Evolutionary conservation across 2,113 vertebrate genomes (phyloP).

Genomic region (Prunella fulvescens): DNA sequence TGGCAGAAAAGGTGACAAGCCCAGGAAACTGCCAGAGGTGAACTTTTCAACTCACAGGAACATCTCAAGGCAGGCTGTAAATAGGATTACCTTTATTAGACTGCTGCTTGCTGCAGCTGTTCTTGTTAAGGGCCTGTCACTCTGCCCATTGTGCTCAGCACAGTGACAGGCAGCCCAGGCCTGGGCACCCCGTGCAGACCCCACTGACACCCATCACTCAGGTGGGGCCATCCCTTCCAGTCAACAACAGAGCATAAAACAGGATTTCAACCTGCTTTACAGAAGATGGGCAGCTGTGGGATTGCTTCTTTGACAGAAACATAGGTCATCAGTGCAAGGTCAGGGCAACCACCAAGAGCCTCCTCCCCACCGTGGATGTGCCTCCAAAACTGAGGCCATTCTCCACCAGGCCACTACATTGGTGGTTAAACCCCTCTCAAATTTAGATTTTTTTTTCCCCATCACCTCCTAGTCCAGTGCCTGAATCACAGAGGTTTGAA

Average conservation of each 20-base stretch:
- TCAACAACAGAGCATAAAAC: not conserved
- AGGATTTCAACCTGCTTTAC: not conserved
- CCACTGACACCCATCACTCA: not conserved
- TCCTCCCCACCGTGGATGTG: rapidly evolving
- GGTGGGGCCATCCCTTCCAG: rapidly evolving
- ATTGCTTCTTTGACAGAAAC: not conserved
- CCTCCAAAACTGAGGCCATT: not conserved
- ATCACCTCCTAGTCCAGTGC: not conserved
- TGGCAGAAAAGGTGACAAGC: not conserved
- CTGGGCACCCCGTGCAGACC: not conserved
- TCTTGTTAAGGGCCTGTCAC: constrained; percentile 16
- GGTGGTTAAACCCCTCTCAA: not conserved
- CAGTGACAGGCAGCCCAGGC: not conserved
- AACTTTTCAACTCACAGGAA: constrained; percentile 39
- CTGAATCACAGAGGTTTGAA: not conserved
- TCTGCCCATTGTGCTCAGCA: not conserved
- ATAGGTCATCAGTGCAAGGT: rapidly evolving
- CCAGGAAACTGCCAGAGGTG: not conserved
- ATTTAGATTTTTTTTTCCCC: not conserved
- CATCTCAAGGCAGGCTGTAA: constrained; percentile 13
- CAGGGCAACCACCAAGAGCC: not conserved
- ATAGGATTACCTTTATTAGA: constrained; percentile 40
- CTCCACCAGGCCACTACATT: rapidly evolving
- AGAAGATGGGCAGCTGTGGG: not conserved
- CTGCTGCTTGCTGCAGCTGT: not conserved